Conservation (phyloP, 2,888 invertebrate species). For the Cremastinae sp. region DNA sequence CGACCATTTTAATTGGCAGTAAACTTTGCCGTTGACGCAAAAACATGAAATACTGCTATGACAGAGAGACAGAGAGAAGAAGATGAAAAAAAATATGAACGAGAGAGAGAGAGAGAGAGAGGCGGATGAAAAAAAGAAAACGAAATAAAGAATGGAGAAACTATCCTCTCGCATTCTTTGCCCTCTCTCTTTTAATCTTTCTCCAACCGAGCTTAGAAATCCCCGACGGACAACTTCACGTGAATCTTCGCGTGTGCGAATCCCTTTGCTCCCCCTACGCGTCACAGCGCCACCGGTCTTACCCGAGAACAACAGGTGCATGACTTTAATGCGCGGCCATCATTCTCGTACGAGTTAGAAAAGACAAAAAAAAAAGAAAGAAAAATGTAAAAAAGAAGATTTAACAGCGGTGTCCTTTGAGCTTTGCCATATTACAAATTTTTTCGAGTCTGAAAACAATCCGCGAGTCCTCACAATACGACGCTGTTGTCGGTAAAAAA, state of each 20-base stretch:
- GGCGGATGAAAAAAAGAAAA: constrained; percentile 12
- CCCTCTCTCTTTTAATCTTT: constrained; percentile 8
- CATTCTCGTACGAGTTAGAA: constrained; percentile 61
- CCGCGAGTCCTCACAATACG: no score
- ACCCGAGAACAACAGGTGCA: constrained; percentile 71
- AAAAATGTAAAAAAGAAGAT: background rate
- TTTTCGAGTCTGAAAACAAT: no score
- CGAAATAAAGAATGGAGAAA: constrained; percentile 23
- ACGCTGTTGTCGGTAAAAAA: no score
- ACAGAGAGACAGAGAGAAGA: constrained; percentile 63
- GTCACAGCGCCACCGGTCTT: constrained; percentile 39
- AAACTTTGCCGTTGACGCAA: constrained; percentile 73
- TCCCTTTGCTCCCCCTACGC: constrained; percentile 14
- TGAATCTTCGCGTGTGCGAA: constrained; percentile 45
- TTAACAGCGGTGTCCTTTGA: constrained; percentile 43
- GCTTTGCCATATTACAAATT: background rate
- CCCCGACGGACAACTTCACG: no score
- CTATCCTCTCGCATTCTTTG: constrained; percentile 15
- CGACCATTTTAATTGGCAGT: constrained; percentile 76
- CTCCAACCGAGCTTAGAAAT: no score
- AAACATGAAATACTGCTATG: constrained; percentile 74
- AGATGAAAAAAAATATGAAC: constrained; percentile 42
- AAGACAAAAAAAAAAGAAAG: background rate
- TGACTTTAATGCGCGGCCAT: constrained; percentile 72
- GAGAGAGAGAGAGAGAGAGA: constrained; percentile 16